phyloP scores from a whole-genome alignment of 2,888 invertebrate genomes.

The Spilarctia lutea region DNA sequence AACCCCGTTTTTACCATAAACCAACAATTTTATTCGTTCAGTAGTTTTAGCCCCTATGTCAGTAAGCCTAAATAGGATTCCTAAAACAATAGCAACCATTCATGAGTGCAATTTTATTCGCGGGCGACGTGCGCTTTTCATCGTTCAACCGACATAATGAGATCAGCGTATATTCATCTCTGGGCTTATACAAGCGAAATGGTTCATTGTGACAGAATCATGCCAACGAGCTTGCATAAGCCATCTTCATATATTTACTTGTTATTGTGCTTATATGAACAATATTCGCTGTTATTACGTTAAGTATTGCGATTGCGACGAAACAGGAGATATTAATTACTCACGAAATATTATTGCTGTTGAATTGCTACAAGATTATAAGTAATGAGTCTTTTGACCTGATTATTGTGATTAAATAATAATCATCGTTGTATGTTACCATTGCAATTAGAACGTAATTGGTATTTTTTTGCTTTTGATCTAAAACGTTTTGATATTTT shows the following conservation, averaged over 20 bases:
- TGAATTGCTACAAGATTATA: neutral
- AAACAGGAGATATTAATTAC: neutral
- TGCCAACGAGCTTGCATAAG: constrained; percentile 57
- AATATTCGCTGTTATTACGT: neutral
- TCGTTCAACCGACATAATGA: constrained; percentile 69
- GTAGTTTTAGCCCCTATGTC: constrained; percentile 36
- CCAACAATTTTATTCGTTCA: neutral
- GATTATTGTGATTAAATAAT: neutral
- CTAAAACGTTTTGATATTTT: neutral
- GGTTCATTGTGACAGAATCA: constrained; percentile 48
- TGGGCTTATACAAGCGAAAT: constrained; percentile 57
- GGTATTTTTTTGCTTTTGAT: neutral
- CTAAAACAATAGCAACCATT: constrained; percentile 68
- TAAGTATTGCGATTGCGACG: neutral
- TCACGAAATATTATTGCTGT: neutral
- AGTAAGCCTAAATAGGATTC: constrained; percentile 37
- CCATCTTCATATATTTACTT: constrained; percentile 34
- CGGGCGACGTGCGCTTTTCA: constrained; percentile 68
- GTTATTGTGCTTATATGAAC: constrained; percentile 12
- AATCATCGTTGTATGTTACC: neutral
- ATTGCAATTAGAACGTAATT: neutral
- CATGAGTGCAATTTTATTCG: constrained; percentile 64
- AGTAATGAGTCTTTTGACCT: neutral
- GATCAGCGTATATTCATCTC: constrained; percentile 67
- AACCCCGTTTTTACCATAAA: neutral